phyloP scores from a whole-genome alignment of 2,888 invertebrate genomes.

The Ennomos fuscantarius region DNA sequence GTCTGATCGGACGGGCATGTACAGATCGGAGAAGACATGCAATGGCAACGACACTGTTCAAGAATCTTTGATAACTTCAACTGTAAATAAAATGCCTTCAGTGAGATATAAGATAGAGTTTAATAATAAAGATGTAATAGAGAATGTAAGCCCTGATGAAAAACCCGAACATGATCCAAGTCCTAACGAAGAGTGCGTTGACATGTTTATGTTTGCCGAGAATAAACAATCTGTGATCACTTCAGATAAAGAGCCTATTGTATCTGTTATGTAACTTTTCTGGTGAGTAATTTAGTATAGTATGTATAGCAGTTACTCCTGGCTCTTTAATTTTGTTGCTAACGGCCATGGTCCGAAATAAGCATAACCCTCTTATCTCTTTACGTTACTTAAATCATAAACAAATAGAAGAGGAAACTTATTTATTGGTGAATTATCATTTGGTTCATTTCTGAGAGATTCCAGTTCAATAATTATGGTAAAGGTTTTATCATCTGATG shows the following conservation, averaged over 20 bases:
- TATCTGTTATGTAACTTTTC: conserved; percentile 70
- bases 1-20: conserved; percentile 77
- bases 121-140: conserved; percentile 65
- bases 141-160: conserved; percentile 78
- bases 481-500: too few species aligned
- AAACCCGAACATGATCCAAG: conserved; percentile 73
- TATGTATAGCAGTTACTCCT: neutral
- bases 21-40: conserved; percentile 77
- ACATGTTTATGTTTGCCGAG: conserved; percentile 82
- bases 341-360: too few species aligned
- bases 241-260: conserved; percentile 78
- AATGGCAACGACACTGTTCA: conserved; percentile 80
- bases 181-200: conserved; percentile 77
- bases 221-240: conserved; percentile 61
- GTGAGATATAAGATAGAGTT: conserved; percentile 78
- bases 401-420: too few species aligned
- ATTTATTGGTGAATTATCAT: too few species aligned
- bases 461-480: too few species aligned
- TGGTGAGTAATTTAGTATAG: conserved; percentile 55
- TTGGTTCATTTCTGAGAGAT: too few species aligned
- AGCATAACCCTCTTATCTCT: neutral
- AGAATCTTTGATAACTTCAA: conserved; percentile 76
- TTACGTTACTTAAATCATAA: too few species aligned
- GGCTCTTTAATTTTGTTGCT: neutral
- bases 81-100: conserved; percentile 73